A percentile compares a stretch with the other conserved stretches of the same genome.
phyloP scores from a whole-genome alignment of 2,888 invertebrate species.

The Melipona beecheii region DNA sequence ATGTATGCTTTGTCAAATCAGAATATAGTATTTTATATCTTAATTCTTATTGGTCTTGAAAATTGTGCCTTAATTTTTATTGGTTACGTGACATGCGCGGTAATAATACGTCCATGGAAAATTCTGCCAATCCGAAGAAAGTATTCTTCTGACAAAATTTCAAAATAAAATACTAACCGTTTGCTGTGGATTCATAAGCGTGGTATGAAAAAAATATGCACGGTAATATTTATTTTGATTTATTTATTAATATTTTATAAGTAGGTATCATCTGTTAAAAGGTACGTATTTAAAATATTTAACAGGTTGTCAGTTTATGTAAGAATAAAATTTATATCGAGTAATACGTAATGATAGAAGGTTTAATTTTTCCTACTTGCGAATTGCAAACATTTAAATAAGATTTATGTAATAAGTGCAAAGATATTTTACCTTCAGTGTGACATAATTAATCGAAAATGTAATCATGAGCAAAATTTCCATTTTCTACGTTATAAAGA shows the following conservation, averaged over 20 bases:
- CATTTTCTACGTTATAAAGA: not conserved
- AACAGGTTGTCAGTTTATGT: not conserved
- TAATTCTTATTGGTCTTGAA: slow-evolving; percentile 7
- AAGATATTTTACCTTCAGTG: not conserved
- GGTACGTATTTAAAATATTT: slow-evolving; percentile 9
- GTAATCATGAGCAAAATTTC: not conserved
- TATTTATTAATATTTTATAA: slow-evolving; percentile 5
- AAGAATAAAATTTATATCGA: slow-evolving; percentile 9
- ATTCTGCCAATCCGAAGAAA: slow-evolving; percentile 33
- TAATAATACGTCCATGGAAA: not conserved
- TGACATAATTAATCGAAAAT: not conserved
- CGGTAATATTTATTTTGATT: slow-evolving; percentile 10
- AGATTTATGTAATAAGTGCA: not conserved
- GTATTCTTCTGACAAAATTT: slow-evolving; percentile 31
- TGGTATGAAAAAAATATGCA: not conserved
- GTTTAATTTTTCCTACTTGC: not conserved
- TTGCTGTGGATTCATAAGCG: not conserved
- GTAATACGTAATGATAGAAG: not conserved
- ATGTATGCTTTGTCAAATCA: not conserved
- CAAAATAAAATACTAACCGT: slow-evolving; percentile 54
- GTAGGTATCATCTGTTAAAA: not conserved
- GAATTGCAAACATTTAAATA: not conserved
- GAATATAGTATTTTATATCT: not conserved
- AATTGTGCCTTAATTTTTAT: slow-evolving; percentile 1
- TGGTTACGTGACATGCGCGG: slow-evolving; percentile 20